Evolutionary conservation across 1,140 invertebrate genomes (phyloP), one percentile per base, ranked within the genome.

Genomic region (Kradibia gibbosae): DNA sequence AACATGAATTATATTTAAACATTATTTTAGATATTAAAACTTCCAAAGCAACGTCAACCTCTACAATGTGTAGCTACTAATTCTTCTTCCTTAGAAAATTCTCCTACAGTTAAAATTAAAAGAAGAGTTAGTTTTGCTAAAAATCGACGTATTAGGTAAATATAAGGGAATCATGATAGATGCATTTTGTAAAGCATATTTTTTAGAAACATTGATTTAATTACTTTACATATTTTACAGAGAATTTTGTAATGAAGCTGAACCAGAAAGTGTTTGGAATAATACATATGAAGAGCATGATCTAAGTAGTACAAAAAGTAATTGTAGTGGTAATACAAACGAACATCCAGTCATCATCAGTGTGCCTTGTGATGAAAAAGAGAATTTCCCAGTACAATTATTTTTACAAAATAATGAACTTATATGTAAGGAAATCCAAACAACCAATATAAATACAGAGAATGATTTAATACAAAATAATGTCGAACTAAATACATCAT

Each of bases 111-210:
- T 48, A 84, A 79, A 78, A 71, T 82, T 20, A 84, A 82, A 74
- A 79, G 83, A 57, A 72, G 83, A 72, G 83, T 84, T 67, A 84
- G 83, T 78, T 84, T 84, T 82, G 83, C 83, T 28, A 81, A 82
- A 76, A 84, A 84, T 48, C 82, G 50, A 42, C 75, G 80, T 2
- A 81, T 84, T 4, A 84, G 77, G 83, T 84, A 34, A 78, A 28
- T 53, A 8, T 62, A 62, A 34, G 22, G 45, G 17, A 48, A 48
- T 17, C 17, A 48, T 10, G 45, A 48, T 48, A 48, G n/a, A n/a
- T n/a, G n/a, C n/a, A n/a, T n/a, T n/a, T n/a, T n/a, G n/a, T n/a
- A n/a, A n/a, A n/a, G n/a, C n/a, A n/a, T n/a, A 48, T 53, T 20
- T 53, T 53, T 45, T 53, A 53, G 22, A 17, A 53, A n/a, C n/a